A percentile compares a stretch with the other conserved stretches of the same genome.
phyloP scores from a whole-genome alignment of 2,113 vertebrate species.

The Brachypodius melanocephalos region DNA sequence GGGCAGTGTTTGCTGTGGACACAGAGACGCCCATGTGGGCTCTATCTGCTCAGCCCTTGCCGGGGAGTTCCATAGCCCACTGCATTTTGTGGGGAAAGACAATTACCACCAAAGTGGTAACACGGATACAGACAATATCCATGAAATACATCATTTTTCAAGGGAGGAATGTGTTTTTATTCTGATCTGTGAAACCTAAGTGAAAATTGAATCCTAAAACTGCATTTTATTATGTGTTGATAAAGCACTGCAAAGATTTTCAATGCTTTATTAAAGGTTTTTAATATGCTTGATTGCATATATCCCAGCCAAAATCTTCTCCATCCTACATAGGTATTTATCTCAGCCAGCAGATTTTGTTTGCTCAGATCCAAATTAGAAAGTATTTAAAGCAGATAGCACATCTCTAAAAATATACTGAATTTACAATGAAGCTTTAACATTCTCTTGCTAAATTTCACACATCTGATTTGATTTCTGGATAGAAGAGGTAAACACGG shows the following conservation, averaged over 20 bases:
- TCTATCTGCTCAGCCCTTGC: neutral
- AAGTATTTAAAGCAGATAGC: slow-evolving; percentile 61
- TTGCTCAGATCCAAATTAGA: slow-evolving; percentile 62
- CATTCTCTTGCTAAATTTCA: slow-evolving; percentile 53
- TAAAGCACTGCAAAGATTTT: neutral
- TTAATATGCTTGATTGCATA: slow-evolving; percentile 43
- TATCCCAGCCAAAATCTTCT: slow-evolving; percentile 39
- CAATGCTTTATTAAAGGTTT: slow-evolving; percentile 29
- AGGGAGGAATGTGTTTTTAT: neutral
- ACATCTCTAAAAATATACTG: slow-evolving; percentile 60
- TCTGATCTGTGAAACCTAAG: neutral
- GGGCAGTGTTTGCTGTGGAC: neutral
- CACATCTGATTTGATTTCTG: slow-evolving; percentile 47
- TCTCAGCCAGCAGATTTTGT: slow-evolving; percentile 63
- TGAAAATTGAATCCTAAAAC: neutral
- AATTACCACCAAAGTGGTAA: neutral
- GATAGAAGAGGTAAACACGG: slow-evolving; percentile 43
- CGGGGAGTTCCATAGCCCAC: neutral
- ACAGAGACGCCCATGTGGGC: neutral
- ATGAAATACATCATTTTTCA: neutral
- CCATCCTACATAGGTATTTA: slow-evolving; percentile 54
- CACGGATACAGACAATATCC: neutral
- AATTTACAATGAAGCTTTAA: slow-evolving; percentile 57
- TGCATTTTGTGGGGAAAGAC: fast-evolving
- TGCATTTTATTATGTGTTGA: neutral